Evolutionary conservation across 2,888 invertebrate species (phyloP), one percentile per base, ranked within the genome.

Genomic region (Andrena minutula): DNA sequence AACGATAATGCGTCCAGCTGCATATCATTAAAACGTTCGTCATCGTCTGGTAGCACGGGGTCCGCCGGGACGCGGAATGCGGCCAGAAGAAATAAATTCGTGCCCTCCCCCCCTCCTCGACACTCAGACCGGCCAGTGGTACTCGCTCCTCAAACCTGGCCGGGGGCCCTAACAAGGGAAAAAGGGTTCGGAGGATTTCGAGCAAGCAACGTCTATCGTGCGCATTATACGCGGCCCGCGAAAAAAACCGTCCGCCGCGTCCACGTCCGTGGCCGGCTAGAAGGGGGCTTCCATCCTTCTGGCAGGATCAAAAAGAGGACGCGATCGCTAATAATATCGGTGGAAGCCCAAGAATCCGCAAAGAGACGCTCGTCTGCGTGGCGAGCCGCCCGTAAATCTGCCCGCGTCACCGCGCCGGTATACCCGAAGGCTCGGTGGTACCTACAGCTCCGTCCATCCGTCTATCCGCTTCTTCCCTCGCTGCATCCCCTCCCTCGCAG

Each of bases 311-410:
- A 93, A 92, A 93, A 92, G 91, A 91, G 89, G 89, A 90, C 88
- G 89, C 92, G 92, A 92, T 92, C 91, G 92, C 92, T 93, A 93
- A 93, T 93, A 93, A 93, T 93, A 93, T 92, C 92, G 90, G 90
- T 89, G 92, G 91, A 92, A 92, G 92, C 90, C 89, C 85, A 91
- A 89, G 93, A 92, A 93, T 92, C 89, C 92, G 91, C 91, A 89
- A 91, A 91, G 91, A 91, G 92, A 87, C 89, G 90, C 89, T 90
- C 91, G 92, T 92, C 92, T 90, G 90, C 92, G 91, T 89, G 91
- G 90, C 90, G 91, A 92, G 89, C 90, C 91, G 92, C 89, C 92
- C 93, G 93, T 93, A 93, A 93, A 93, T 93, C 93, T 92, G 90
- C 90, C 91, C 89, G 88, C 90, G 92, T 91, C 93, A 90, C 88